Percentiles rank a stretch among this genome's conserved stretches.
phyloP scores from a whole-genome alignment of 2,888 invertebrate genomes.

The Morpho helenor region DNA sequence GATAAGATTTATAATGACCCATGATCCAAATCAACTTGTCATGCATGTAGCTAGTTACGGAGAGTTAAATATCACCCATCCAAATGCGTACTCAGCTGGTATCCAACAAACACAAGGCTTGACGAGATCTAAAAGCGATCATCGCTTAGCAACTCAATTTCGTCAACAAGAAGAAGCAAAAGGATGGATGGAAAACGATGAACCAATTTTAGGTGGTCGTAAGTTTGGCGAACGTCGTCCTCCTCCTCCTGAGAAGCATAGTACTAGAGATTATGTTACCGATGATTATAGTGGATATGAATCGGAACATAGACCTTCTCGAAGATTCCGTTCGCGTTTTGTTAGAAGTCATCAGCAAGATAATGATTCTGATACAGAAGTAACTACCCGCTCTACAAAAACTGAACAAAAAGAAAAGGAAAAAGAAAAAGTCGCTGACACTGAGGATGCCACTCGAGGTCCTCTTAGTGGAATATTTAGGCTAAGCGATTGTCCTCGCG shows the following conservation, averaged over 20 bases:
- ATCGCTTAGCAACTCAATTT: conserved; percentile 92
- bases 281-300: conserved; percentile 87
- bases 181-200: conserved; percentile 82
- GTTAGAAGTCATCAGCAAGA: conserved; percentile 84
- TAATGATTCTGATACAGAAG: conserved; percentile 88
- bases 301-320: conserved; percentile 78
- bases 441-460: conserved; percentile 91
- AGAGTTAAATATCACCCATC: conserved; percentile 89
- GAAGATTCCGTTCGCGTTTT: conserved; percentile 86
- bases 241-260: conserved; percentile 71
- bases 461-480: conserved; percentile 94
- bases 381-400: conserved; percentile 80
- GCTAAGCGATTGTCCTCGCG: conserved; percentile 91
- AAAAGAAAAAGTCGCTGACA: conserved; percentile 88
- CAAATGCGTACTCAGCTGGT: conserved; percentile 80
- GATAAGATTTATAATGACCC: conserved; percentile 91
- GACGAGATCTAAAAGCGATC: conserved; percentile 96
- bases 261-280: conserved; percentile 76
- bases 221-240: conserved; percentile 87
- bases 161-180: conserved; percentile 89
- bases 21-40: conserved; percentile 94
- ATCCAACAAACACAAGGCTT: conserved; percentile 85
- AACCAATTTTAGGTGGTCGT: conserved; percentile 85
- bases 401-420: conserved; percentile 81
- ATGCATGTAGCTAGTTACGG: conserved; percentile 93